A percentile compares a stretch with the other conserved stretches of the same genome.
These are phyloP conservation scores for Aphidius gifuensis DNA, from an alignment of 1,140 invertebrate genomes.

Conservation along the genomic window DNA sequence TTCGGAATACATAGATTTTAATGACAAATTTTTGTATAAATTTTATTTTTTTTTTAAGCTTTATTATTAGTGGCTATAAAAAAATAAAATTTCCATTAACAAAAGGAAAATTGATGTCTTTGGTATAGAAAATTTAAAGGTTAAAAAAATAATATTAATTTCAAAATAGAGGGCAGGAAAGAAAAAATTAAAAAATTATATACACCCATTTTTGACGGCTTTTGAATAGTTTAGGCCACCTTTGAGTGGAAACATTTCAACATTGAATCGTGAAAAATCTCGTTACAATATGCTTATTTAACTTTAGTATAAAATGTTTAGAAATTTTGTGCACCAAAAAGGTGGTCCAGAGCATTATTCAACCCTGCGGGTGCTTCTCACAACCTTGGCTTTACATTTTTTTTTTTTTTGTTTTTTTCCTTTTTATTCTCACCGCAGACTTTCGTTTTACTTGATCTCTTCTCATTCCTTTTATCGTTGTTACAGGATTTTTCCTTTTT, in stretches of 20 bases:
- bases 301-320: no score
- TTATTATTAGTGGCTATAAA: no score
- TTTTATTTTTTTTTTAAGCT: no score
- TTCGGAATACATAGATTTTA: no score
- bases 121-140: no score
- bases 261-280: neutral
- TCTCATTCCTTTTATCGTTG: conserved; percentile 6
- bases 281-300: neutral
- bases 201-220: conserved; percentile 43
- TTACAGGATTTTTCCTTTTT: neutral
- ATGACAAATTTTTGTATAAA: no score
- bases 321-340: conserved; percentile 25
- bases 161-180: conserved; percentile 27
- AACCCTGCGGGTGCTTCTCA: conserved; percentile 43
- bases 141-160: no score
- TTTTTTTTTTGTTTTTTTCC: conserved; percentile 19
- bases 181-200: conserved; percentile 17
- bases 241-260: conserved; percentile 32
- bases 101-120: no score
- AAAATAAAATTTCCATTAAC: no score
- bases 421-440: conserved; percentile 14
- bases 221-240: conserved; percentile 38
- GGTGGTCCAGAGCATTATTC: conserved; percentile 48
- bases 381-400: conserved; percentile 31
- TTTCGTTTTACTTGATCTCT: conserved; percentile 19